Conservation (phyloP, 2,113 vertebrate species). For the Archilochus colubris region DNA sequence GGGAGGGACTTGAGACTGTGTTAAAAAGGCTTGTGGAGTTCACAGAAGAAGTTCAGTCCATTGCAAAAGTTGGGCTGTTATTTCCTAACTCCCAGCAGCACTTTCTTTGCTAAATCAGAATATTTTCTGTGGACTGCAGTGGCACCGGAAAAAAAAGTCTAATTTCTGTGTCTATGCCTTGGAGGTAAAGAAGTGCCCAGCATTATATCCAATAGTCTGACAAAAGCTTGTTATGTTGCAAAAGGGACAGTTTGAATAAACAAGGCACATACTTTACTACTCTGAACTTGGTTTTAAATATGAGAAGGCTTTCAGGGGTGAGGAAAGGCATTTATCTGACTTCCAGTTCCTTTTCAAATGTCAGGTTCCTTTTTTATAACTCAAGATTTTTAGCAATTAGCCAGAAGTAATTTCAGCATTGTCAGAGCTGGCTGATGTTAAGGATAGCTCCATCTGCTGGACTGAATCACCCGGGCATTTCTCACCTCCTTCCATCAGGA, state of each 20-base stretch:
- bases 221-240: not conserved
- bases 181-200: not conserved
- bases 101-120: not conserved
- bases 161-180: not conserved
- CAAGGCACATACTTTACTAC: not conserved
- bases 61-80: not conserved
- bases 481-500: not conserved
- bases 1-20: not conserved
- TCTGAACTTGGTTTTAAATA: not conserved
- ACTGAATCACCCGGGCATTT: not conserved
- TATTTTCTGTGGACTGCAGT: not conserved
- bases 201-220: not conserved
- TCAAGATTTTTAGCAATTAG: not conserved
- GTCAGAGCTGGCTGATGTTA: not conserved
- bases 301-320: not conserved
- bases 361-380: not conserved
- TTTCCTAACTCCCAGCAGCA: not conserved
- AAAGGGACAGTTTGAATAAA: not conserved
- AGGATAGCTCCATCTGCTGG: not conserved
- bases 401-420: not conserved
- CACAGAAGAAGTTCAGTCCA: not conserved
- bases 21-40: not conserved
- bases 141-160: not conserved
- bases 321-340: not conserved
- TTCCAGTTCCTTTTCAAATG: not conserved